phyloP scores from a whole-genome alignment of 2,888 invertebrate species.

The Silvanus unidentatus region DNA sequence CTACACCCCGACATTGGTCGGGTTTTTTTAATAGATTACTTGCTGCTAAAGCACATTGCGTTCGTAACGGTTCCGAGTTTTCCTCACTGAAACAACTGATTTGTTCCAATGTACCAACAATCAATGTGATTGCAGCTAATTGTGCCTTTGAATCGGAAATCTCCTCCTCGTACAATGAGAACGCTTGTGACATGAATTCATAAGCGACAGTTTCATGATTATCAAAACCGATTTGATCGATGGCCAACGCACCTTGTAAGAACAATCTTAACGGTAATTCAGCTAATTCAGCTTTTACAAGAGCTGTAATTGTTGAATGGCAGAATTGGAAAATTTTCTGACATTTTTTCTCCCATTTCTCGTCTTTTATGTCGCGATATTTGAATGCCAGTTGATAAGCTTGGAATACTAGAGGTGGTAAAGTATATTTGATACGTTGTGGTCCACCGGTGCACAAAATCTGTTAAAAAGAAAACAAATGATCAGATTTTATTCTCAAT shows the following conservation, averaged over 20 bases:
- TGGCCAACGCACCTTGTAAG: constrained; percentile 91
- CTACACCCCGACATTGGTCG: constrained; percentile 94
- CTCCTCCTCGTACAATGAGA: constrained; percentile 97
- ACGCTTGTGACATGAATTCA: constrained; percentile 94
- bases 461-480: constrained; percentile 32
- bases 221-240: constrained; percentile 86
- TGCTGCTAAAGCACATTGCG: constrained; percentile 93
- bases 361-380: constrained; percentile 80
- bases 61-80: constrained; percentile 92
- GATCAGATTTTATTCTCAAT: too few relatives aligned
- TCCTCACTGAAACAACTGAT: constrained; percentile 93
- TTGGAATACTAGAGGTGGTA: constrained; percentile 92
- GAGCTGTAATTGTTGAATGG: constrained; percentile 87
- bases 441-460: constrained; percentile 86
- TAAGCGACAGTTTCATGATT: constrained; percentile 97
- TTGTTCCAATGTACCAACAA: constrained; percentile 92
- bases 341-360: constrained; percentile 97
- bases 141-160: constrained; percentile 97
- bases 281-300: constrained; percentile 92
- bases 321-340: constrained; percentile 98
- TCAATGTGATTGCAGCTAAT: constrained; percentile 89
- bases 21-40: constrained; percentile 92
- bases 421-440: constrained; percentile 77
- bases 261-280: constrained; percentile 91
- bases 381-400: constrained; percentile 84